Conservation (phyloP, 1,140 invertebrate species). For the Cryptotermes secundus region DNA sequence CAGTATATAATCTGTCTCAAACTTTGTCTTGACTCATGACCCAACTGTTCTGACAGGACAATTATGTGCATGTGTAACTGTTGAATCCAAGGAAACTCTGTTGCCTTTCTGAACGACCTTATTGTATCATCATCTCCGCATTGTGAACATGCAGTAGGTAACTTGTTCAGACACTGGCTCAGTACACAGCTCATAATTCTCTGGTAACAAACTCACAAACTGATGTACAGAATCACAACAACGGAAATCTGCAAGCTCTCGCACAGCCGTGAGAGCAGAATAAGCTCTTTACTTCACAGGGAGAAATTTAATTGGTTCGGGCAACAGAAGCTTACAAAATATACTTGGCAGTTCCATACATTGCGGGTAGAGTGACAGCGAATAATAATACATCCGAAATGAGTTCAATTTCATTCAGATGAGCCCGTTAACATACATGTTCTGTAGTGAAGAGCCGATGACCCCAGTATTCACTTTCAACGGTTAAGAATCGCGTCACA, state of each 20-base stretch:
- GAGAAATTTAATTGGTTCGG: neutral
- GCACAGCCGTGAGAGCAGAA: neutral
- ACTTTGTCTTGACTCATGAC: neutral
- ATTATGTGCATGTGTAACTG: neutral
- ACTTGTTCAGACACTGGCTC: neutral
- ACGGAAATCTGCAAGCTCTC: neutral
- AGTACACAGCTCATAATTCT: neutral
- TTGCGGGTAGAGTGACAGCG: neutral
- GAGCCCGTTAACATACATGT: too few relatives aligned
- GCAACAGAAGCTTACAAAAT: neutral
- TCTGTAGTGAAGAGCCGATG: too few relatives aligned
- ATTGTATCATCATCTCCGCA: too few relatives aligned
- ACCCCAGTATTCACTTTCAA: too few relatives aligned
- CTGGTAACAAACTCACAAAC: neutral
- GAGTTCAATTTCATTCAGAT: neutral
- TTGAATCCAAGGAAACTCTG: neutral
- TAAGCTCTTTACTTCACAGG: neutral
- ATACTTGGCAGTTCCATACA: neutral
- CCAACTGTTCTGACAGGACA: neutral
- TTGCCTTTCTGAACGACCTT: too few relatives aligned
- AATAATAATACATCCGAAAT: neutral
- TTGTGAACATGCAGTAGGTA: too few relatives aligned
- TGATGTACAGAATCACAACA: neutral
- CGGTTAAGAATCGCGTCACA: too few relatives aligned
- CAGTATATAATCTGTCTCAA: neutral